Evolutionary conservation across 2,797 vertebrate genomes (phyloP).

Genomic region (Oreonectes daqikongensis): DNA sequence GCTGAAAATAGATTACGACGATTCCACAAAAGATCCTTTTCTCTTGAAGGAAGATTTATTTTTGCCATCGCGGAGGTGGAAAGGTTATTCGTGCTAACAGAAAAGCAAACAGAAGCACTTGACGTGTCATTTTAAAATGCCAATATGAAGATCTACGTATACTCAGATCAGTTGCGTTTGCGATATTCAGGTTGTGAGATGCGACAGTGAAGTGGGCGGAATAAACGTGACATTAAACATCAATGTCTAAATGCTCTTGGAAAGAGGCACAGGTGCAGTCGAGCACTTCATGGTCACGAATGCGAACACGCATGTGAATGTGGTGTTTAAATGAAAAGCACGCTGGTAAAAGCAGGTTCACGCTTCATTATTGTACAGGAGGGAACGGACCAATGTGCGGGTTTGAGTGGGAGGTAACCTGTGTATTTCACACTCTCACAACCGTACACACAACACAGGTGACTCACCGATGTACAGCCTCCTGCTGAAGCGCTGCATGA

Average conservation of each 20-base stretch:
- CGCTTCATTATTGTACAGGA: constrained; percentile 30
- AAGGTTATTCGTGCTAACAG: not conserved
- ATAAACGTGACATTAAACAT: constrained; percentile 42
- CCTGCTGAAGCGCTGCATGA: constrained; percentile 95
- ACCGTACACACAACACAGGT: constrained; percentile 18
- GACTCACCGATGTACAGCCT: constrained; percentile 95
- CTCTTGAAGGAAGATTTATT: not conserved
- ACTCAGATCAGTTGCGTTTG: constrained; percentile 20
- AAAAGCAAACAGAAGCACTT: too few relatives aligned
- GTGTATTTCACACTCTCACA: constrained; percentile 12
- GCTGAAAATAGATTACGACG: not conserved
- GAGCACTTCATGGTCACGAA: not conserved
- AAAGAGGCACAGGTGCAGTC: not conserved
- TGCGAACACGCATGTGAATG: not conserved
- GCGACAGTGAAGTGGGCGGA: constrained; percentile 40
- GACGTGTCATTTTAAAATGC: constrained; percentile 34
- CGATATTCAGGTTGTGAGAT: constrained; percentile 32
- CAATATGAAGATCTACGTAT: constrained; percentile 10
- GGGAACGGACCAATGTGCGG: not conserved
- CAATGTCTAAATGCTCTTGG: constrained; percentile 23
- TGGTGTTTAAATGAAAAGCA: not conserved
- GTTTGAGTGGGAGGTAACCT: constrained; percentile 37
- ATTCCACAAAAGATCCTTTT: not conserved
- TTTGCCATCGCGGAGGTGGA: not conserved
- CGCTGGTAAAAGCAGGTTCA: not conserved